Percentiles rank a stretch among this genome's conserved stretches.
These are phyloP conservation scores for Nannobrachium achirus DNA, from an alignment of 2,113 vertebrate species.

Conservation along the genomic window DNA sequence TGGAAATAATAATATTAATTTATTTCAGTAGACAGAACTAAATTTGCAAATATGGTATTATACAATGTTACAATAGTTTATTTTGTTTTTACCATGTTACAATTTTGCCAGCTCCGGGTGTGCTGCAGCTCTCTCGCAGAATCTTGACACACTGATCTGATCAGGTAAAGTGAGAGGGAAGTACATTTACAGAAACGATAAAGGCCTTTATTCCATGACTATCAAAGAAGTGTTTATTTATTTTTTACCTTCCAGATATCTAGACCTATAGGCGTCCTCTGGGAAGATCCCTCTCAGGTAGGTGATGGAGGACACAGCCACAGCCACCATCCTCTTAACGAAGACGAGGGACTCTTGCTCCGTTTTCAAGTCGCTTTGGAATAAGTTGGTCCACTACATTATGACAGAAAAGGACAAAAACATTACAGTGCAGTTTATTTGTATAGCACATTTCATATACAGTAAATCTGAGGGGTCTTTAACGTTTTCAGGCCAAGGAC, in stretches of 20 bases:
- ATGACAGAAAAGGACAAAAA: background rate
- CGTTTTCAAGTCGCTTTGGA: slow-evolving; percentile 76
- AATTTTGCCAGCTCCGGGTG: slow-evolving; percentile 86
- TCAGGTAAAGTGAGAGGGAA: background rate
- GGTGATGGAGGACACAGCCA: slow-evolving; percentile 92
- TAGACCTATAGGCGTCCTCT: slow-evolving; percentile 90
- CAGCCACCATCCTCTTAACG: slow-evolving; percentile 90
- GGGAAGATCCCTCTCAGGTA: slow-evolving; percentile 96
- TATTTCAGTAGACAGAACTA: no score
- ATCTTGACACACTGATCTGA: slow-evolving; percentile 93
- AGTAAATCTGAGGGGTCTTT: no score
- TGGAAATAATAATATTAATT: slow-evolving; percentile 64
- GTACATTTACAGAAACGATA: background rate
- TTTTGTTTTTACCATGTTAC: slow-evolving; percentile 87
- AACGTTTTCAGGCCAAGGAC: no score
- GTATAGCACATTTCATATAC: no score
- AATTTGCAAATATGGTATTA: no score
- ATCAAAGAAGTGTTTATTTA: background rate
- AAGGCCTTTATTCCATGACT: slow-evolving; percentile 12
- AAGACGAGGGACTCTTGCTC: slow-evolving; percentile 87
- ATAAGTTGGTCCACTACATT: slow-evolving; percentile 69
- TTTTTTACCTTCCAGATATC: slow-evolving; percentile 92
- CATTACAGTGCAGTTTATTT: background rate
- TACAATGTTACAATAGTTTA: background rate
- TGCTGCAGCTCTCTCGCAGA: slow-evolving; percentile 86